Percentiles rank a stretch among this genome's conserved stretches.
Conservation (phyloP, 2,797 vertebrate genomes). For the Tolypeutes matacus region DNA sequence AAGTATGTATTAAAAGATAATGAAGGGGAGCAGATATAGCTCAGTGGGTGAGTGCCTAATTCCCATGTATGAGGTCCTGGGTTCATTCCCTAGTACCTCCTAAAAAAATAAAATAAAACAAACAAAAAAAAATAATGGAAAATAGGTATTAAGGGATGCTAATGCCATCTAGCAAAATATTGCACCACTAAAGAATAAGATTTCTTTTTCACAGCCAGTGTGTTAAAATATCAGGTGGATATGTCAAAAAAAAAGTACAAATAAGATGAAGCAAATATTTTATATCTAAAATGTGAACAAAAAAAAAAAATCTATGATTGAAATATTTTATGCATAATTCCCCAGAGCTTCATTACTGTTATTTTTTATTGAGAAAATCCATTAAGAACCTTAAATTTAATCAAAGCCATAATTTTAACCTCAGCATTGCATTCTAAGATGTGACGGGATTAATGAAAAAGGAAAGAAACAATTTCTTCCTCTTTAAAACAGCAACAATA, state of each 20-base stretch:
- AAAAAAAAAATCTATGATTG: neutral
- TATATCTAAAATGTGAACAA: slow-evolving; percentile 11
- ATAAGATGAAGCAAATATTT: slow-evolving; percentile 24
- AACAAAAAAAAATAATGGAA: neutral
- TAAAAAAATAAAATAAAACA: no score
- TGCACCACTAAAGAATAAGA: neutral
- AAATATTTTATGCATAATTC: neutral
- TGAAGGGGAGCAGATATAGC: no score
- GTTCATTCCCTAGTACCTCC: no score
- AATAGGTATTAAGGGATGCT: neutral
- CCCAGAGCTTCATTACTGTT: neutral
- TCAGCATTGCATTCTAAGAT: neutral
- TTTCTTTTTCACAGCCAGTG: neutral
- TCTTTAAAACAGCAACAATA: neutral
- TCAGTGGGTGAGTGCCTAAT: no score
- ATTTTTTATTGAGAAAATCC: slow-evolving; percentile 13
- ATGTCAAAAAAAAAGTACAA: neutral
- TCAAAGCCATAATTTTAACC: neutral
- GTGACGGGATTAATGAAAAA: neutral
- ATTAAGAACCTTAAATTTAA: neutral
- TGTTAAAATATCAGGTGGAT: slow-evolving; percentile 8
- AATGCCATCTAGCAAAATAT: neutral
- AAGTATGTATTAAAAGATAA: neutral
- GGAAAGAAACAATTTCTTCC: neutral
- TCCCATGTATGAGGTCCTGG: no score